Evolutionary conservation across 2,113 vertebrate genomes (phyloP), one percentile per base, ranked within the genome.

Genomic region (Plotosus lineatus): DNA sequence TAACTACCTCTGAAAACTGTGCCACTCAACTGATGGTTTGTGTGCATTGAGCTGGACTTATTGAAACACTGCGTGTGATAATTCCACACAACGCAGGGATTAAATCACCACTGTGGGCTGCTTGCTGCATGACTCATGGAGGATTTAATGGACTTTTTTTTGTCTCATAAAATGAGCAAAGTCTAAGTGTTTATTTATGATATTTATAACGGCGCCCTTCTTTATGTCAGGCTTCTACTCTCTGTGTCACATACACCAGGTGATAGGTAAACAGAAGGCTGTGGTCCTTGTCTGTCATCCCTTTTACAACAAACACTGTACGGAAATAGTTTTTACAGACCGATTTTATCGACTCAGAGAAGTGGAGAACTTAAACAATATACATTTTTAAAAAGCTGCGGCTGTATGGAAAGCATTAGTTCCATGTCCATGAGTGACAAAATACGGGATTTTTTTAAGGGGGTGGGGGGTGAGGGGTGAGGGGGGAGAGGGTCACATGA

Each of bases 101-200:
- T 56, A 38, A 56, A 36, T 36, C 33, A 7, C 2, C 21, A 55
- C 33, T 9, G 31, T 38, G 50, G 72, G 31, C 15, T 38, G 72
- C 72, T n/a, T 38, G 72, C 72, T 11, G 15, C 50, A 7, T 55
- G 72, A 55, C 28, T 74, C 50, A 53, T 10, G 14, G 17, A 23
- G 50, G 72, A 55, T 55, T 75, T 55, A 38, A 3, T 38, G 50
- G 50, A 75, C 55, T 75, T 38, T 48, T 50, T n/a, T 40, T 21
- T 50, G 33, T 75, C 50, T 75, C 50, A 38, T 60, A 48, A 72
- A 79, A 80, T 19, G 58, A 69, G 65, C 15, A 69, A 40, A 63
- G 36, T 36, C 6, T 9, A 6, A 44, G 63, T 55, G 51, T 80
- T 71, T 56, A 58, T 71, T 71, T 21, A 40, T 69, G 28, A 56